phyloP scores from a whole-genome alignment of 2,888 invertebrate species.

The Lagria hirta region DNA sequence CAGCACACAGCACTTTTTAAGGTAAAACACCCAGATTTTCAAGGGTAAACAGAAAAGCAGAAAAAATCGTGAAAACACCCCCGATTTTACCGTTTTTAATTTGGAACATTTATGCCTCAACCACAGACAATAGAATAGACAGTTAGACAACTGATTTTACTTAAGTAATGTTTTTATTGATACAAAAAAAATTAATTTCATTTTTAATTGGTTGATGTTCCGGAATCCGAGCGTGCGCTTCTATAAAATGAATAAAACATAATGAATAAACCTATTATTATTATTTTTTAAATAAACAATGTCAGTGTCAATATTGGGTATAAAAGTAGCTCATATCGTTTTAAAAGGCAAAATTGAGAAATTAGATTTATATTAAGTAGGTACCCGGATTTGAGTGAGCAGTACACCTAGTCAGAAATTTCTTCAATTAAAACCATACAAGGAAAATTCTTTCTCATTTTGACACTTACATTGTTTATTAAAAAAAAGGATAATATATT shows the following conservation, averaged over 20 bases:
- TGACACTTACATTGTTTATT: constrained; percentile 7
- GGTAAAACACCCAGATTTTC: too few species aligned
- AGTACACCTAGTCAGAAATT: constrained; percentile 4
- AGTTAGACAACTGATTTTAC: constrained; percentile 16
- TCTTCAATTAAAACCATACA: constrained; percentile 5
- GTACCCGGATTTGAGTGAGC: constrained; percentile 2
- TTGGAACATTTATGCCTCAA: constrained; percentile 16
- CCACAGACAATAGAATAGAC: constrained; percentile 18
- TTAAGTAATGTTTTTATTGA: constrained; percentile 16
- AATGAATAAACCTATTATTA: constrained; percentile 10
- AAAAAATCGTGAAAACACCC: too few species aligned
- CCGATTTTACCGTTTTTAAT: constrained; percentile 13
- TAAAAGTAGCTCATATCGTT: constrained; percentile 1
- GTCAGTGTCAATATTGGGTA: constrained; percentile 3
- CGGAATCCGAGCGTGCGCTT: constrained; percentile 16
- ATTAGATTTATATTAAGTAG: constrained; percentile 2
- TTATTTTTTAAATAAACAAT: constrained; percentile 6
- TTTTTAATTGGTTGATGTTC: constrained; percentile 19
- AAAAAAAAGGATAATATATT: too few species aligned
- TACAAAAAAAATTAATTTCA: constrained; percentile 7
- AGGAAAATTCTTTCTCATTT: constrained; percentile 7
- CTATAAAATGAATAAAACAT: constrained; percentile 13
- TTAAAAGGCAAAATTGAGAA: constrained; percentile 1
- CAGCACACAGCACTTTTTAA: too few species aligned
- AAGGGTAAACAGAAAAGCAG: too few species aligned